Base-by-base conservation (phyloP, 2,797 vertebrate species). In the Hyperoplus immaculatus region DNA sequence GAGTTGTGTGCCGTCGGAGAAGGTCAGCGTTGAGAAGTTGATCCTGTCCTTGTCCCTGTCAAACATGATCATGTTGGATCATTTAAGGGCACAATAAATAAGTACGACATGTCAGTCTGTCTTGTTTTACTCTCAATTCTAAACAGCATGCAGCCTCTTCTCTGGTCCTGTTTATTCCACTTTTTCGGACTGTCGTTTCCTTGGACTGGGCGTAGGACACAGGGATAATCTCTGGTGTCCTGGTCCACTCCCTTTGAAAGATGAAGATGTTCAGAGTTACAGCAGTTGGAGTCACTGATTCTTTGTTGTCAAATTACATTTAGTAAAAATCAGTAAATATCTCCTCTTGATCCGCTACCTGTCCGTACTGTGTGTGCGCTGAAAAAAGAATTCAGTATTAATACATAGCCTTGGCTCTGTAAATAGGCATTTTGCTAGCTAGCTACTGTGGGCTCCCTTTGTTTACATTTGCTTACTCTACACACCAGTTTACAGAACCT, bases 41-140 rank as follows among this genome's bases (percentile, higher is more conserved):
- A 82, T 65, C 59, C 58, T 38, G 51, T 58, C 62, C 53, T 81
- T 61, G 63, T 59, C 67, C 43, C 68, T 70, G 73, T 80, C 63
- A 71, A 43, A 72, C 18, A 11, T 39, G 3, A 63, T 88, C 49
- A 75, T 0, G 2, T 61, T 72, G 59, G 50, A 66, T 54, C 12
- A 36, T 65, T 81, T 64, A 21, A 51, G 18, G 15, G 45, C 1
- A 38, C 43, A 73, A 60, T 6, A 81, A 75, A 39, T 10, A 36
- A 58, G 42, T 59, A 11, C 45, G 59, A 76, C 55, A 61, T 61
- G 50, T 81, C 0, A 67, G 50, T 69, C 57, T 1, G n/a, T 41
- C 38, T 69, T 60, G 5, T 50, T 72, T 50, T 75, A 29, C 6
- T 60, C 3, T 64, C 56, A 13, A 41, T 38, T 59, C 0, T 46